Percentiles rank a stretch among this genome's conserved stretches.
Evolutionary conservation across 1,140 invertebrate genomes (phyloP).

Genomic region (Leptonema lineaticorne): DNA sequence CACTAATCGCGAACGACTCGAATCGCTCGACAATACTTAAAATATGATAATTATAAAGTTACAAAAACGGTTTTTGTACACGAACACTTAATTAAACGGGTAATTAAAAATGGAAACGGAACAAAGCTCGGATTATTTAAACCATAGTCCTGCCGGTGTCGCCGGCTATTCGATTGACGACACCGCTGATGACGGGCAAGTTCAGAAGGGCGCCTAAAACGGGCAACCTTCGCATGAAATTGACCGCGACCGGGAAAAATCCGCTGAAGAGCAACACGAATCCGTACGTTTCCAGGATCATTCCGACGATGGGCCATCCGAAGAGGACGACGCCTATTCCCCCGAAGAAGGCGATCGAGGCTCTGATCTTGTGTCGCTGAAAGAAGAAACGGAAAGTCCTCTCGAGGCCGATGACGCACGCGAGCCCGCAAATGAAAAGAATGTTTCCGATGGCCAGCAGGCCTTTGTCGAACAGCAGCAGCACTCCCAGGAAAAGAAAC

Average conservation of each 20-base stretch:
- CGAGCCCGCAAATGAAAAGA: constrained; percentile 91
- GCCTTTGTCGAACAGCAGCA: constrained; percentile 97
- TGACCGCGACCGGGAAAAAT: constrained; percentile 86
- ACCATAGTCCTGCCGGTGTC: constrained; percentile 64
- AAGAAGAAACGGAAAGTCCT: constrained; percentile 98
- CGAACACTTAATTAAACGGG: too few relatives aligned
- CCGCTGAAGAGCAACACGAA: constrained; percentile 83
- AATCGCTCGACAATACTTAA: too few relatives aligned
- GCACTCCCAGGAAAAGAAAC: constrained; percentile 92
- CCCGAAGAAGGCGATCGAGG: constrained; percentile 88
- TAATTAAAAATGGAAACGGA: too few relatives aligned
- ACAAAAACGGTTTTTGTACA: too few relatives aligned
- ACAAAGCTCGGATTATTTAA: too few relatives aligned
- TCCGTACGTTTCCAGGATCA: constrained; percentile 92
- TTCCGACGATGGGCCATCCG: constrained; percentile 95
- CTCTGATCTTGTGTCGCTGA: constrained; percentile 94
- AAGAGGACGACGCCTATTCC: constrained; percentile 93
- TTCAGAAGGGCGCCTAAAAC: constrained; percentile 72
- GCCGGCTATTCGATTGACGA: constrained; percentile 62
- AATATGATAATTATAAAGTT: too few relatives aligned
- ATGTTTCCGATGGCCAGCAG: constrained; percentile 98
- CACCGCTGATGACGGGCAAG: constrained; percentile 68
- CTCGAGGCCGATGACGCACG: constrained; percentile 94
- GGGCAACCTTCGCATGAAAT: constrained; percentile 80
- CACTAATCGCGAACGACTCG: too few relatives aligned